Evolutionary conservation across 2,113 vertebrate genomes (phyloP).

Genomic region (Cyprinus carpio): DNA sequence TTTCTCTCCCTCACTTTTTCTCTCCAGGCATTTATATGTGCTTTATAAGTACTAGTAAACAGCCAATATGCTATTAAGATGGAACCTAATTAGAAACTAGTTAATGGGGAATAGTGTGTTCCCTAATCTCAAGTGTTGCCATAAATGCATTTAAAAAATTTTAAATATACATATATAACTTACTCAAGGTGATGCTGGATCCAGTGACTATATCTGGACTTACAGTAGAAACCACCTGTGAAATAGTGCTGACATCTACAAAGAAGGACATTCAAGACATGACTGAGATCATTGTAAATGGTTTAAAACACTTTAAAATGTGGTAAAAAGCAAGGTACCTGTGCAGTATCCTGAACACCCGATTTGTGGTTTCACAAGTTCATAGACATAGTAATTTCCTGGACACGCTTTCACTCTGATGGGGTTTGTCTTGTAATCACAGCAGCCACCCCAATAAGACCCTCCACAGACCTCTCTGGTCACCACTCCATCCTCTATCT

Average conservation of each 20-base stretch:
- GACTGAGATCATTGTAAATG: neutral
- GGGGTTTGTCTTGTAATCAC: neutral
- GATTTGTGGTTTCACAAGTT: neutral
- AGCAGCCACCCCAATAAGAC: neutral
- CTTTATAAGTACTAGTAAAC: too few species aligned
- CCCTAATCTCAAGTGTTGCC: too few species aligned
- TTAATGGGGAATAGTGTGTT: too few species aligned
- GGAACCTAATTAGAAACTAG: too few species aligned
- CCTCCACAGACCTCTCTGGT: neutral
- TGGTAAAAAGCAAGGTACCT: slow-evolving; percentile 2
- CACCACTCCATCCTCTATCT: neutral
- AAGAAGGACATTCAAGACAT: neutral
- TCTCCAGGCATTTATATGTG: too few species aligned
- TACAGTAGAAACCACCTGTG: neutral
- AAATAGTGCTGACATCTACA: slow-evolving; percentile 15
- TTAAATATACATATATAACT: neutral
- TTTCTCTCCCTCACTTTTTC: too few species aligned
- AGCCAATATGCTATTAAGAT: too few species aligned
- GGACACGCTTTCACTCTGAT: slow-evolving; percentile 51
- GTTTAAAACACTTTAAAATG: neutral
- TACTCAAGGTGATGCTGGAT: neutral
- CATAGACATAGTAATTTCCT: slow-evolving; percentile 50
- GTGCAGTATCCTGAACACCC: slow-evolving; percentile 29
- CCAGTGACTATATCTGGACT: neutral
- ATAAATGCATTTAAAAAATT: too few species aligned